phyloP scores from a whole-genome alignment of 1,140 invertebrate species.

The Danaus plexippus region DNA sequence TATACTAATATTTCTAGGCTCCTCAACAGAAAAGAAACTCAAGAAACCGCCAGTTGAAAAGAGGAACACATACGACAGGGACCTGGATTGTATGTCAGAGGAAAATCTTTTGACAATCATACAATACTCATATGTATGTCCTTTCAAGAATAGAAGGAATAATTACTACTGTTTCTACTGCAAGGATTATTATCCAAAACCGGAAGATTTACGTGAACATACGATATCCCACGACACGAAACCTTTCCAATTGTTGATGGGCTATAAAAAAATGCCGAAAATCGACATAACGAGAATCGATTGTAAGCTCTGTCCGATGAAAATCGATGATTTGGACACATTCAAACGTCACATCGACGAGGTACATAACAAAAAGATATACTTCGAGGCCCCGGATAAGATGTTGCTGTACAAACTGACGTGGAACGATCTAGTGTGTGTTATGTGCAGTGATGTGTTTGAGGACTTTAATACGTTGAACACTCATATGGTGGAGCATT shows the following conservation, averaged over 20 bases:
- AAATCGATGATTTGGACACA: conserved; percentile 49
- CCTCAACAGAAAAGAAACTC: conserved; percentile 32
- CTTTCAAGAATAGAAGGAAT: conserved; percentile 61
- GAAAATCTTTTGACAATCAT: conserved; percentile 58
- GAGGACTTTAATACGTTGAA: conserved; percentile 61
- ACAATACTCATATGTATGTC: conserved; percentile 57
- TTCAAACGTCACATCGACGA: conserved; percentile 59
- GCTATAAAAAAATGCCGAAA: conserved; percentile 63
- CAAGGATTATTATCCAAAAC: conserved; percentile 60
- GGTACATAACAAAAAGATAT: conserved; percentile 54
- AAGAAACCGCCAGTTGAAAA: conserved; percentile 51
- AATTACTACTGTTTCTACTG: conserved; percentile 67
- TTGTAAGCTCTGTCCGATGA: conserved; percentile 48
- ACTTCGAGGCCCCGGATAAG: conserved; percentile 56
- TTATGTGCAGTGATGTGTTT: conserved; percentile 59
- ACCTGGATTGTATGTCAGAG: conserved; percentile 59
- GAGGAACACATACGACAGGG: conserved; percentile 51
- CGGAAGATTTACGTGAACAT: conserved; percentile 58
- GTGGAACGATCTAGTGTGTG: conserved; percentile 61
- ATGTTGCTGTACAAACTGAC: conserved; percentile 49
- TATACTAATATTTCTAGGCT: conserved; percentile 22
- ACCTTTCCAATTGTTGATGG: conserved; percentile 56
- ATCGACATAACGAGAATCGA: conserved; percentile 62
- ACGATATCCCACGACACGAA: conserved; percentile 57
- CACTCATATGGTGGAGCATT: conserved; percentile 62